phyloP scores from a whole-genome alignment of 2,113 vertebrate species.

The Aspidoscelis tigris region DNA sequence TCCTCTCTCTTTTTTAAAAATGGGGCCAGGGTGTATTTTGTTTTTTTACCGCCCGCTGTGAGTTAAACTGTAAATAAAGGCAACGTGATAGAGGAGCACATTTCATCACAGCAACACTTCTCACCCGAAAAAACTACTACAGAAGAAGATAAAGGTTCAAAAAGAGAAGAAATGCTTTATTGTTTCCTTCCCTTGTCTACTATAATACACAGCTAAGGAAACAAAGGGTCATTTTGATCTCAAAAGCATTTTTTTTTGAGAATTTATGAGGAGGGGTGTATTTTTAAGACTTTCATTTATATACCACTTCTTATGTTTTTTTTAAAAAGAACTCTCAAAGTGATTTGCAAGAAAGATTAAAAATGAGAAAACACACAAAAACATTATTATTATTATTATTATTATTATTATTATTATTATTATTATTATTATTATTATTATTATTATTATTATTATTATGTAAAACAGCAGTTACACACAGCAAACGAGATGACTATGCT shows the following conservation, averaged over 20 bases:
- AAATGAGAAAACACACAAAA: too few relatives aligned
- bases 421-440: too few relatives aligned
- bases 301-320: not conserved
- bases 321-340: too few relatives aligned
- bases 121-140: not conserved
- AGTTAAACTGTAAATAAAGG: constrained; percentile 68
- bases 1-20: not conserved
- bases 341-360: too few relatives aligned
- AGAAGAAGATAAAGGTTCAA: not conserved
- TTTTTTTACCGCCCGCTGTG: constrained; percentile 54
- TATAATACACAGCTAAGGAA: not conserved
- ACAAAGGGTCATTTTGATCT: not conserved
- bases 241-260: not conserved
- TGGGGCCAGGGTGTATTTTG: constrained; percentile 61
- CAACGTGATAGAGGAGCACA: constrained; percentile 45
- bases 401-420: too few relatives aligned
- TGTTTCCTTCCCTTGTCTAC: not conserved
- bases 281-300: not conserved
- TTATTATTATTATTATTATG: too few relatives aligned
- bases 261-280: not conserved
- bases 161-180: not conserved
- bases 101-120: constrained; percentile 45
- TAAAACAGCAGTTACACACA: too few relatives aligned
- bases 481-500: too few relatives aligned
- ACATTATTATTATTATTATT: too few relatives aligned